A percentile compares a stretch with the other conserved stretches of the same genome.
Conservation (phyloP, 1,140 invertebrate species). For the Bombus picipes region DNA sequence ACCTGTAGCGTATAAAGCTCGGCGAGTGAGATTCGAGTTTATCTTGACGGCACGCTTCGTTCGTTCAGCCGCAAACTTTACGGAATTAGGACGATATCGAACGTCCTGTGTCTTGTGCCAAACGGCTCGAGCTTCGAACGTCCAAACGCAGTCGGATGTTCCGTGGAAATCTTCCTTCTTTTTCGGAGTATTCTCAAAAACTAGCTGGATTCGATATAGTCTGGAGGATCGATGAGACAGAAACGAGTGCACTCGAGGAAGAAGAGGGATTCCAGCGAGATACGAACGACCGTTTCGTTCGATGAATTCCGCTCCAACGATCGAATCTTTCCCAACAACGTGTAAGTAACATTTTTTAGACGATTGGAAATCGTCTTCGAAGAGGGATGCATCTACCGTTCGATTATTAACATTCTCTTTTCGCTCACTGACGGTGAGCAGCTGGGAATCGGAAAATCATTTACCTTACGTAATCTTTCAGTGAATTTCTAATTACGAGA, state of each 20-base stretch:
- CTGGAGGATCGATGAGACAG: background rate
- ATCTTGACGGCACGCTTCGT: too few relatives aligned
- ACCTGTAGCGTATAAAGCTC: background rate
- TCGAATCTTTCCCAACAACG: background rate
- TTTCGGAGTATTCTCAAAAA: background rate
- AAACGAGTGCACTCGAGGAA: background rate
- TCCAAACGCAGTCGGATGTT: background rate
- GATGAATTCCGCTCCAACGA: background rate
- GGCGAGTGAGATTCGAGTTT: background rate
- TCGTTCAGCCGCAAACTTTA: background rate
- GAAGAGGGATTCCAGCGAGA: background rate
- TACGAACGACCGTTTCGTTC: background rate
- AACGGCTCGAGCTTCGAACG: background rate
- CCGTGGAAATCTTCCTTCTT: background rate
- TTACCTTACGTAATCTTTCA: conserved; percentile 9
- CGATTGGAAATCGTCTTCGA: background rate
- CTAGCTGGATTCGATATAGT: background rate
- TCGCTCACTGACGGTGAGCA: background rate
- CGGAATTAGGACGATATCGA: background rate
- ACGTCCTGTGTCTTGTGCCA: background rate
- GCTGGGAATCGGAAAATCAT: conserved; percentile 8
- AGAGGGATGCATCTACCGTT: background rate
- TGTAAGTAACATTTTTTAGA: background rate
- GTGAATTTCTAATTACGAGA: conserved; percentile 58
- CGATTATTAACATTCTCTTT: conserved; percentile 3